Evolutionary conservation across 2,797 vertebrate species (phyloP), one percentile per base, ranked within the genome.

Genomic region (Poeciliopsis paucimaculata): DNA sequence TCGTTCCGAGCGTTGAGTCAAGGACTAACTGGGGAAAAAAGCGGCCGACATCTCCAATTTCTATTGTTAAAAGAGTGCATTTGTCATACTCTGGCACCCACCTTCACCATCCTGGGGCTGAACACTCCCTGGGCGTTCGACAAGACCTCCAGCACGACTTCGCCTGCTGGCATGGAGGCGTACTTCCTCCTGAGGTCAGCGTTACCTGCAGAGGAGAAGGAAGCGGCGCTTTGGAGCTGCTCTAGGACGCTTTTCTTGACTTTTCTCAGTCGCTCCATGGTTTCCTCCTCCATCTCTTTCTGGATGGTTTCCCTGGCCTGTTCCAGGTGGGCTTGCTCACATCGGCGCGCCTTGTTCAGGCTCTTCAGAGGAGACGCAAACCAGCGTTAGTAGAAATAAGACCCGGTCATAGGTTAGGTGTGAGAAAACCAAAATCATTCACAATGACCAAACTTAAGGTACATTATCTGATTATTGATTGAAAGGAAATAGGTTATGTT

Each of bases 211-310:
- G 93, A 91, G 64, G 90, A 93, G 81, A 87, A 91, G 43, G 84
- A 77, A 4, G 77, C 78, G 1, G 82, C 43, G 41, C 90, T 94
- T 57, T 93, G 91, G 0, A 93, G 9, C 0, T 85, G 84, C 8
- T 96, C 95, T 36, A 96, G 46, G 51, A 95, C 68, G 12, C 1
- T 94, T 84, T 84, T 96, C 89, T 96, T 96, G 18, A 96, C 77
- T 86, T 95, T 96, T 74, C 86, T 93, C 84, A 96, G 84, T 12
- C 84, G 91, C 62, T 89, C 90, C 0, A 79, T 46, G 3, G 86
- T 91, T 81, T 96, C 96, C 66, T 96, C 95, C 86, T 94, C 89
- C 47, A 96, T 84, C 87, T 96, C 96, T 64, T 16, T 93, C 89
- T 93, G 92, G 78, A 96, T 93, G 46, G n/a, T 12, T 72, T 89